Evolutionary conservation across 2,888 invertebrate genomes (phyloP), one percentile per base, ranked within the genome.

Genomic region (Drosophila pegasa): DNA sequence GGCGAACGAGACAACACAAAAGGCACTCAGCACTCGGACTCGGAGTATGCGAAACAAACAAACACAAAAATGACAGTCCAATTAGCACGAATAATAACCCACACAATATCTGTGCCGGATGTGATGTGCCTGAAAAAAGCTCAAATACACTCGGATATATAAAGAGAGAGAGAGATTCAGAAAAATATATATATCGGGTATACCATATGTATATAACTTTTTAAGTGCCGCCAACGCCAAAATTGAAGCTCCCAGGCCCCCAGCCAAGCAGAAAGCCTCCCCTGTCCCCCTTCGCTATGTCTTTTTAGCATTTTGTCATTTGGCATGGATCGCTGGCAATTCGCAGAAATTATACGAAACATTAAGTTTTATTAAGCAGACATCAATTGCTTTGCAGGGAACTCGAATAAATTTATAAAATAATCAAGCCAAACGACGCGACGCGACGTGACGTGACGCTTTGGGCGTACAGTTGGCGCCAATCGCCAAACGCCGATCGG

Each of bases 291-390:
- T 6, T 41, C 5, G 10, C 29, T 33, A 31, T 50, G 22, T 50
- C 22, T 27, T 25, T 14, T 27, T 27, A 27, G 52, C 50, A 35
- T 59, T 62, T 50, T 63, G 52, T 62, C 77, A 82, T 80, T 74
- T 77, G 67, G 72, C 67, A 82, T 74, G 89, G 87, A 80, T 65
- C 75, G 78, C 72, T 87, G 83, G 68, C 70, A 88, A 71, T 90
- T 90, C 90, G 66, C 69, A 58, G 82, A 77, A 90, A 90, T 90
- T 90, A 83, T 90, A 84, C 85, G 90, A 89, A 74, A 89, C 90
- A 82, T 90, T 90, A 78, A 87, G 69, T 90, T 90, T 90, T 89
- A 90, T 89, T 88, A 89, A 89, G 85, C 89, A 80, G 78, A 87
- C 87, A 83, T 80, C 87, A 85, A 87, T 87, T 84, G 81, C 70